Conservation (phyloP, 2,113 vertebrate species). For the Cariama cristata region DNA sequence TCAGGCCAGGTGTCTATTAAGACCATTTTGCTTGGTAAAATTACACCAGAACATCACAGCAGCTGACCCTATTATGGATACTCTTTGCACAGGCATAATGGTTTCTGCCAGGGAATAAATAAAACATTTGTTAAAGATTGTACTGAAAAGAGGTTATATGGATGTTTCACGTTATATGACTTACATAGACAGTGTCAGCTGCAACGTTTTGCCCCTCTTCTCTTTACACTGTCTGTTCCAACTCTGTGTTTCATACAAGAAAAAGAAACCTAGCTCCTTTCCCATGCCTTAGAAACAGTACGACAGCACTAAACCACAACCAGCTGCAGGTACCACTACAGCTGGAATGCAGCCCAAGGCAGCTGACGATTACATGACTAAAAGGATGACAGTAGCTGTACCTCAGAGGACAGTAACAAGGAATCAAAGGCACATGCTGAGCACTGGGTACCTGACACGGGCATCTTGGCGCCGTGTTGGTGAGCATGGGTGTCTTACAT, state of each 20-base stretch:
- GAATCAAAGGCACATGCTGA: neutral
- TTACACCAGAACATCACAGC: neutral
- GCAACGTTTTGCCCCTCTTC: neutral
- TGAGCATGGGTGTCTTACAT: neutral
- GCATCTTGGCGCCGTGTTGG: fast-evolving
- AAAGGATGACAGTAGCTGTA: neutral
- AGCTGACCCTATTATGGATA: neutral
- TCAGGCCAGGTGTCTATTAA: neutral
- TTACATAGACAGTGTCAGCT: neutral
- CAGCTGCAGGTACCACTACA: neutral
- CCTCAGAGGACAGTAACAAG: neutral
- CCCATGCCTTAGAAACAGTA: neutral
- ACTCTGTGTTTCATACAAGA: neutral
- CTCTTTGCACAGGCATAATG: neutral
- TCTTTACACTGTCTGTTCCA: neutral
- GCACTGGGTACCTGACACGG: neutral
- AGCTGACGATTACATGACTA: neutral
- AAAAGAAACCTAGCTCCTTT: neutral
- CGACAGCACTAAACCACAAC: neutral
- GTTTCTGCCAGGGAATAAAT: neutral
- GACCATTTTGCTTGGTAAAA: neutral
- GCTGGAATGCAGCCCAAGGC: neutral
- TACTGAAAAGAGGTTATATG: neutral
- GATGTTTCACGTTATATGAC: neutral
- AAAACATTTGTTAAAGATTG: neutral